A percentile compares a stretch with the other conserved stretches of the same genome.
These are phyloP conservation scores for Acyrthosiphon pisum DNA, from an alignment of 1,140 invertebrate species.

Conservation along the genomic window DNA sequence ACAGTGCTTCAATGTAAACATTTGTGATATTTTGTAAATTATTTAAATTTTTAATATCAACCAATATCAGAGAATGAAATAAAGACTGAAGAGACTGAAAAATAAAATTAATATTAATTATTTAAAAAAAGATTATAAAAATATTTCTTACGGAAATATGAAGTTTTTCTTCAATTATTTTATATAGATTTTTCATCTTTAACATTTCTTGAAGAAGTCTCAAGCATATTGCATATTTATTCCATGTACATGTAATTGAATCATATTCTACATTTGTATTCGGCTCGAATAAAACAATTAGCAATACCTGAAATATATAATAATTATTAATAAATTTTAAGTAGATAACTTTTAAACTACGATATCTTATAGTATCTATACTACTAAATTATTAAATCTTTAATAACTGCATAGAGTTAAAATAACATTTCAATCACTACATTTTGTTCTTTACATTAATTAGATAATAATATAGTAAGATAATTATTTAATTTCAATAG, in stretches of 20 bases:
- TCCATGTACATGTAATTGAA: not conserved
- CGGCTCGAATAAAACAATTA: not conserved
- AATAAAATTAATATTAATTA: constrained; percentile 24
- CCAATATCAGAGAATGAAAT: constrained; percentile 32
- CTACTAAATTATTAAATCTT: too few relatives aligned
- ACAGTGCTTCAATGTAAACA: constrained; percentile 15
- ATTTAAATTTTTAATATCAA: constrained; percentile 16
- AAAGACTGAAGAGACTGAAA: constrained; percentile 35
- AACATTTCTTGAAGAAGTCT: constrained; percentile 49
- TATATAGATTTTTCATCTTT: constrained; percentile 38
- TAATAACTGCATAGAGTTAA: too few relatives aligned
- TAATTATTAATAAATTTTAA: not conserved
- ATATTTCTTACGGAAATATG: not conserved
- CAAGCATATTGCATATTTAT: constrained; percentile 11
- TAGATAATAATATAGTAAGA: not conserved
- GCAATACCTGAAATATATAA: constrained; percentile 21
- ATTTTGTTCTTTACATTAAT: not conserved
- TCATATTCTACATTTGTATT: not conserved
- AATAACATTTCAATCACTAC: not conserved
- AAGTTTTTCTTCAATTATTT: constrained; percentile 47
- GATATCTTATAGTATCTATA: too few relatives aligned
- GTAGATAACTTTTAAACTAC: not conserved
- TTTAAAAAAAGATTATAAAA: not conserved
- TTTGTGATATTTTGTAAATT: constrained; percentile 32
- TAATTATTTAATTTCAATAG: not conserved